phyloP scores from a whole-genome alignment of 2,888 invertebrate genomes.

The Callyntrura guangdongensis region DNA sequence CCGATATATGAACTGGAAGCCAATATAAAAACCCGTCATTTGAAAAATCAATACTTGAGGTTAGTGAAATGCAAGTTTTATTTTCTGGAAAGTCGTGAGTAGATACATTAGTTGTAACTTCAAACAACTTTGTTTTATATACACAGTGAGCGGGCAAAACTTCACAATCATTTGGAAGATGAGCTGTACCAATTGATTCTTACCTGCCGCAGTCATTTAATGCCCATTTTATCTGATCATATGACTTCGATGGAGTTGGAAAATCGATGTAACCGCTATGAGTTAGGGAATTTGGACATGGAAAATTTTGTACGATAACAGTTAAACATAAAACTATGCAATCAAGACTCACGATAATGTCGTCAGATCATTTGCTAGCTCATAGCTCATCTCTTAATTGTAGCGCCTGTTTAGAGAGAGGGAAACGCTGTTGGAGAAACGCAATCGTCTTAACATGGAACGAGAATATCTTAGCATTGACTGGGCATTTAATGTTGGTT shows the following conservation, averaged over 20 bases:
- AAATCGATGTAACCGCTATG: slow-evolving; percentile 81
- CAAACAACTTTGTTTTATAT: not conserved
- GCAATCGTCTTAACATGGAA: slow-evolving; percentile 81
- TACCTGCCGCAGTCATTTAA: slow-evolving; percentile 80
- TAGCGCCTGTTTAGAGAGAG: slow-evolving; percentile 78
- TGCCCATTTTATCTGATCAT: slow-evolving; percentile 83
- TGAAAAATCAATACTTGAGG: slow-evolving; percentile 83
- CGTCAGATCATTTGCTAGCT: no score
- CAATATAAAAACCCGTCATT: slow-evolving; percentile 82
- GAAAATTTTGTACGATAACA: slow-evolving; percentile 78
- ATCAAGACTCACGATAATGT: no score
- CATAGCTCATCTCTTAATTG: not conserved
- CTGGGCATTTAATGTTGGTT: slow-evolving; percentile 82
- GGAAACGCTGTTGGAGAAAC: slow-evolving; percentile 79
- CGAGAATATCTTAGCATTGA: slow-evolving; percentile 81
- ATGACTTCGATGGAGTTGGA: slow-evolving; percentile 78
- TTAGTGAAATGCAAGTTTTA: no score
- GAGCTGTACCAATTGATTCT: slow-evolving; percentile 80
- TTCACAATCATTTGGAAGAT: slow-evolving; percentile 83
- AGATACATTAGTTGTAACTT: not conserved
- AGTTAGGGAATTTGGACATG: slow-evolving; percentile 79
- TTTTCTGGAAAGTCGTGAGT: not conserved
- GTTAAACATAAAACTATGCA: not conserved
- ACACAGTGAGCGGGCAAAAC: slow-evolving; percentile 80
- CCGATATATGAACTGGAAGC: slow-evolving; percentile 82